phyloP scores from a whole-genome alignment of 2,888 invertebrate genomes.

The Hydropsyche betteni region DNA sequence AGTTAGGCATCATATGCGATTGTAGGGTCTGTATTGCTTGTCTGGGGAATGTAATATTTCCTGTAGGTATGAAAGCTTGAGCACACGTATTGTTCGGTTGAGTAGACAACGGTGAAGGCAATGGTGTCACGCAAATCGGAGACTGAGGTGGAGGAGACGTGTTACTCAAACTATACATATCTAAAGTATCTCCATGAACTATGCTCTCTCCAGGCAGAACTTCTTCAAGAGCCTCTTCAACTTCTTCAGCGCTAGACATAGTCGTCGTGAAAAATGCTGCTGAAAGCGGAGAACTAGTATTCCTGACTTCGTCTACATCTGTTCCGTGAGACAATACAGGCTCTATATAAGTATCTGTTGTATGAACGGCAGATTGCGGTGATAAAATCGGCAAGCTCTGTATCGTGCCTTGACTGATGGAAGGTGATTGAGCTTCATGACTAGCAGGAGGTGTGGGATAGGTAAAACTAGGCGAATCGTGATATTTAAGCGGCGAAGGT shows the following conservation, averaged over 20 bases:
- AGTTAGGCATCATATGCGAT: conserved; percentile 87
- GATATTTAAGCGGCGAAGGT: conserved; percentile 70
- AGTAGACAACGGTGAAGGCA: conserved; percentile 62
- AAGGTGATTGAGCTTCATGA: conserved; percentile 74
- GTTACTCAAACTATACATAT: conserved; percentile 64
- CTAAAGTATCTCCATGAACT: conserved; percentile 63
- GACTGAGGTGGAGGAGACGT: conserved; percentile 72
- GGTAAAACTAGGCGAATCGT: conserved; percentile 77
- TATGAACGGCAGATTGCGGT: conserved; percentile 54
- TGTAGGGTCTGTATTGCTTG: conserved; percentile 68
- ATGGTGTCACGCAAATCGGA: conserved; percentile 67
- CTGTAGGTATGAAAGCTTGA: conserved; percentile 59
- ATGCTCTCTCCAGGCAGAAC: conserved; percentile 82
- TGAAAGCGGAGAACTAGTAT: conserved; percentile 82
- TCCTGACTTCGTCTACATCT: conserved; percentile 69
- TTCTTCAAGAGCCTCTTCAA: conserved; percentile 86
- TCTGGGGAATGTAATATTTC: conserved; percentile 59
- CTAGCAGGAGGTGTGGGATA: conserved; percentile 91
- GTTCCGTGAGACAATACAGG: conserved; percentile 56
- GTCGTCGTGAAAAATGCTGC: conserved; percentile 86
- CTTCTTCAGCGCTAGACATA: conserved; percentile 87
- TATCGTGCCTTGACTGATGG: conserved; percentile 61
- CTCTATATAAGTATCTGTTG: conserved; percentile 48
- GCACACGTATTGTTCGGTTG: conserved; percentile 56
- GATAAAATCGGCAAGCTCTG: conserved; percentile 59